Base-by-base conservation (phyloP, 1,140 invertebrate species). In the Dendrolimus punctatus region DNA sequence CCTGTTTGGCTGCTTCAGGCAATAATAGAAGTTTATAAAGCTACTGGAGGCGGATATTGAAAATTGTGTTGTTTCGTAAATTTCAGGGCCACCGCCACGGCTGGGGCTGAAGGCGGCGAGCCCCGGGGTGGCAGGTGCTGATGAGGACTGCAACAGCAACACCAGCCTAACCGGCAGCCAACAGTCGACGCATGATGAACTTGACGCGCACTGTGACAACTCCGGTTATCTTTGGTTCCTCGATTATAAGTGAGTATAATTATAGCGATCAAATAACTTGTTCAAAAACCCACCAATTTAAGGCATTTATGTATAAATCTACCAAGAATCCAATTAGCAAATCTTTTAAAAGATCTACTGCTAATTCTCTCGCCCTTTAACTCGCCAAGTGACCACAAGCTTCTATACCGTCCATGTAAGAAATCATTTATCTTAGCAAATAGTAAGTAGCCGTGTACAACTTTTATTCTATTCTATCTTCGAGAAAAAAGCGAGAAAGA, bases 191-290 rank as follows among this genome's bases (percentile, higher is more conserved):
- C 80, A 83, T 70, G 80, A 85, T 73, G 87, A 88, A 58, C 76
- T 85, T 59, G 94, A 95, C 79, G 95, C 95, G 80, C 92, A 95
- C 75, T 94, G 95, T 82, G 94, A 95, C 83, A 95, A 95, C 88
- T 94, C 93, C 58, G 95, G 95, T 70, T 95, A 95, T 76, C 93
- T 95, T 82, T 95, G 95, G 94, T 94, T 95, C 83, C 90, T 95
- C 56, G 94, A 95, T 84, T 95, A 95, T 76, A 94, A 94, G 93
- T 94, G 73, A 90, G 88, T 80, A n/a, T 38, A 23, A 1, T 10
- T 39, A n/a, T 10, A n/a, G 43, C 6, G n/a, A n/a, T 9, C 23
- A 6, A 45, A 10, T 10, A 8, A 6, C 5, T 45, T n/a, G 43
- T 45, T 3, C 43, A 9, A 6, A n/a, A 6, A 5, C 23, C 43